phyloP scores from a whole-genome alignment of 1,140 invertebrate species.

The Scaptomyza graminum region DNA sequence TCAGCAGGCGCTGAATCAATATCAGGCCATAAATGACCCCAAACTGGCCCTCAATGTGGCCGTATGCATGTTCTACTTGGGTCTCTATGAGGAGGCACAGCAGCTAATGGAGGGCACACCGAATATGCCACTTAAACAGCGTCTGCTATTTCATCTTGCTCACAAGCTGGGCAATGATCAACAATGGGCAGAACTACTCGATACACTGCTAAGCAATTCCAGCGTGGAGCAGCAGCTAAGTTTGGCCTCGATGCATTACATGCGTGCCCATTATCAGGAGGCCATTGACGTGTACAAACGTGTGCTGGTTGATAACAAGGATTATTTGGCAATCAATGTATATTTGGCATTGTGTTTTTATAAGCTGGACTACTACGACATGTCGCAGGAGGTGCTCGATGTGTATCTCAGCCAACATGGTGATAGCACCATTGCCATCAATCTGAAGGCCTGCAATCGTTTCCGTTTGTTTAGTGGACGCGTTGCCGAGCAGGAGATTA shows the following conservation, averaged over 20 bases:
- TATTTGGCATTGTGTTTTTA: conserved; percentile 99
- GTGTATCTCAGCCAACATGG: conserved; percentile 96
- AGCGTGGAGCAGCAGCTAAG: conserved; percentile 97
- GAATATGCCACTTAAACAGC: conserved; percentile 87
- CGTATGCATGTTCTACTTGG: conserved; percentile 98
- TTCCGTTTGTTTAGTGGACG: conserved; percentile 96
- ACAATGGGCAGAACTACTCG: conserved; percentile 91
- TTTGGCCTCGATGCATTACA: conserved; percentile 97
- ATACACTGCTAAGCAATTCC: conserved; percentile 93
- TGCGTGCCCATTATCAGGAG: conserved; percentile 98
- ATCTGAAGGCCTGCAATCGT: conserved; percentile 92
- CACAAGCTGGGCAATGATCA: conserved; percentile 97
- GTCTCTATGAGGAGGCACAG: conserved; percentile 89
- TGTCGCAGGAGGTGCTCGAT: conserved; percentile 96
- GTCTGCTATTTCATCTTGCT: conserved; percentile 95
- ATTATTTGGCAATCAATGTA: conserved; percentile 97
- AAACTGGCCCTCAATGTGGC: conserved; percentile 92
- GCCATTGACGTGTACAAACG: conserved; percentile 99
- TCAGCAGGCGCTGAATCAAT: conserved; percentile 92
- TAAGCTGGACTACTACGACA: conserved; percentile 96
- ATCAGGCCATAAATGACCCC: conserved; percentile 85
- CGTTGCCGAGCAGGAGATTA: conserved; percentile 94
- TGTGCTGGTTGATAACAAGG: conserved; percentile 95
- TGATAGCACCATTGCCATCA: conserved; percentile 97
- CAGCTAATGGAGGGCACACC: conserved; percentile 85